Evolutionary conservation across 2,113 vertebrate genomes (phyloP), one percentile per base, ranked within the genome.

Genomic region (Taxidea taxus): DNA sequence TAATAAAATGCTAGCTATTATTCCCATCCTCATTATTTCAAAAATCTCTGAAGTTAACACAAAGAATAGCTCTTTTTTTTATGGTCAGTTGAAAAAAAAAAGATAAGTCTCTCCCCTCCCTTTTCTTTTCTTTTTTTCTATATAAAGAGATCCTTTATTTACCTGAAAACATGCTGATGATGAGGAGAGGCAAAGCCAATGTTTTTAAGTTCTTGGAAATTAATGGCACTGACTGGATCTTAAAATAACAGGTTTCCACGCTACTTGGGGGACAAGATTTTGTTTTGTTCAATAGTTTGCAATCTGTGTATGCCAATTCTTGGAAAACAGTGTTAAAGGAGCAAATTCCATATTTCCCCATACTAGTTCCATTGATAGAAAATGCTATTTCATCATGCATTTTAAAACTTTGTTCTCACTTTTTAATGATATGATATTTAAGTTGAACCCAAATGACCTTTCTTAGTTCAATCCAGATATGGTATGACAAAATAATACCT

Each of bases 161-260:
- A 96, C 74, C 23, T 11, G 20, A 39, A 94, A 66, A 68, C 3
- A 1, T 18, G 9, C 91, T 34, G 60, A 31, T 72, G 37, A 88
- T 7, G 4, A 82, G 8, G 21, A 75, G 68, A 89, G 27, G 18
- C 64, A 91, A 94, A 93, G n/a, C 12, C 3, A 31, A 75, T 54
- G 13, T 29, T 62, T 75, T 88, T 77, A 29, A 68, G n/a, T 89
- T 89, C 42, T 93, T 97, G 4, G 27, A 94, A 91, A 97, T 92
- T 56, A 87, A 93, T 39, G 72, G 29, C 56, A 64, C 27, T 21
- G 11, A 77, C 20, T 86, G 3, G 4, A 68, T 82, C 37, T 95
- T 96, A 82, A 96, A 83, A 85, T 49, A 80, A n/a, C 14, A 90
- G 37, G 12, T 72, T 95, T 85, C 54, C 29, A 54, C 3, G 31